A percentile compares a stretch with the other conserved stretches of the same genome.
Conservation (phyloP, 2,888 invertebrate genomes). For the Ernsta delagoae region DNA sequence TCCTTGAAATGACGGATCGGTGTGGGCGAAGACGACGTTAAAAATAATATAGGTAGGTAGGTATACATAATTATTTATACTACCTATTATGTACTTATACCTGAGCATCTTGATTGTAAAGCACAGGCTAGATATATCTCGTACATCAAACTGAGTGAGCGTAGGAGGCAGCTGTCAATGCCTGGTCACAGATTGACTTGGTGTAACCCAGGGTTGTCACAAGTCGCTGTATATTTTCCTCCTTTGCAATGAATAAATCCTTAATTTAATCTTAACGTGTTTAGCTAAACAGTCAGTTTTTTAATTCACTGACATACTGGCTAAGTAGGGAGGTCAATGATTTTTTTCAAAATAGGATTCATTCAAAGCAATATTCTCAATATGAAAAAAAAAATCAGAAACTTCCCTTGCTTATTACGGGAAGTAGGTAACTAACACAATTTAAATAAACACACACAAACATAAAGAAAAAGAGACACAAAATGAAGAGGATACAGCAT, state of each 20-base stretch:
- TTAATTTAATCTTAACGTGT: background rate
- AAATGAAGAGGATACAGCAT: no score
- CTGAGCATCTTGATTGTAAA: background rate
- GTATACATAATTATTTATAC: background rate
- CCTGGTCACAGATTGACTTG: constrained; percentile 20
- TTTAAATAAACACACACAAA: no score
- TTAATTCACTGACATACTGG: no score
- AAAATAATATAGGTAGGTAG: constrained; percentile 35
- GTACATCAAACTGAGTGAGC: background rate
- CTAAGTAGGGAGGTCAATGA: no score
- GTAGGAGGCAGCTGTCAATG: constrained; percentile 9
- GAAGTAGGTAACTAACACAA: no score
- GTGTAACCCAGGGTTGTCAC: background rate
- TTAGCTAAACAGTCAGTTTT: no score
- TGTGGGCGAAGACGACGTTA: constrained; percentile 39
- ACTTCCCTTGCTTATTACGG: no score
- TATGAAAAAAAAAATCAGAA: no score
- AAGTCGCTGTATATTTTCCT: background rate
- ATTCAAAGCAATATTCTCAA: no score
- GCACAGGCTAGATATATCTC: background rate
- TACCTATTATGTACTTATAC: background rate
- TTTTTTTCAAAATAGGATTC: no score
- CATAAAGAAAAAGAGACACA: no score
- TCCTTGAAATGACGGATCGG: constrained; percentile 42
- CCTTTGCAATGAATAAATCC: no score